Conservation (phyloP, 2,797 vertebrate species). For the Xenentodon cancila region DNA sequence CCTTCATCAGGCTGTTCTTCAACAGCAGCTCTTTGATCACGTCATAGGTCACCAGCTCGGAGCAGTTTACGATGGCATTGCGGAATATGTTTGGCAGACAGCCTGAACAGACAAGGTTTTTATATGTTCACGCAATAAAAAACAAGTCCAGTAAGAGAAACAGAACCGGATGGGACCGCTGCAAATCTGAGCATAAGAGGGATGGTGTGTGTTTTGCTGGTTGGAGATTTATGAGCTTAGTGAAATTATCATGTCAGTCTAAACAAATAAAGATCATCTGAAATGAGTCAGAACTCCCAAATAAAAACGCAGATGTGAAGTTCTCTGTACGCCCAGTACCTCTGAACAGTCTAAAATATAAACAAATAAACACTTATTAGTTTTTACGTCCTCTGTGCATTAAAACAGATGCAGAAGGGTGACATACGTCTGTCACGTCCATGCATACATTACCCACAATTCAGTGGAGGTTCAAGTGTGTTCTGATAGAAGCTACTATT, state of each 20-base stretch:
- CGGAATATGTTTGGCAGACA: conserved; percentile 91
- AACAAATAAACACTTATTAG: too few relatives aligned
- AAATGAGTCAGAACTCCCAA: too few relatives aligned
- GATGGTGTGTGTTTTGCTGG: too few relatives aligned
- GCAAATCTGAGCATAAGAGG: too few relatives aligned
- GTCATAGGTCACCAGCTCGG: conserved; percentile 95
- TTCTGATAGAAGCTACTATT: not conserved
- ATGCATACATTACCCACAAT: not conserved
- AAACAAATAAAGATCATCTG: too few relatives aligned
- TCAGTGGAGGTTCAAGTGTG: not conserved
- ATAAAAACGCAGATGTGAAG: too few relatives aligned
- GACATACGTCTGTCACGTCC: not conserved
- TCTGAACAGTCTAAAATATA: too few relatives aligned
- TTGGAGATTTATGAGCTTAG: too few relatives aligned
- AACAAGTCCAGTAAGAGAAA: not conserved
- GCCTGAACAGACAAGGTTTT: conserved; percentile 71
- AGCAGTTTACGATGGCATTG: conserved; percentile 94
- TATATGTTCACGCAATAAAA: not conserved
- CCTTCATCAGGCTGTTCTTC: conserved; percentile 85
- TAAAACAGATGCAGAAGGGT: not conserved
- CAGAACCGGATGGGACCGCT: not conserved
- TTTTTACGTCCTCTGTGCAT: too few relatives aligned
- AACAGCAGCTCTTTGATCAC: conserved; percentile 91
- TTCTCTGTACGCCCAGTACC: too few relatives aligned
- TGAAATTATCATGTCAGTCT: too few relatives aligned